Conservation (phyloP, 2,113 vertebrate genomes). For the Cephalopholis sonnerati region DNA sequence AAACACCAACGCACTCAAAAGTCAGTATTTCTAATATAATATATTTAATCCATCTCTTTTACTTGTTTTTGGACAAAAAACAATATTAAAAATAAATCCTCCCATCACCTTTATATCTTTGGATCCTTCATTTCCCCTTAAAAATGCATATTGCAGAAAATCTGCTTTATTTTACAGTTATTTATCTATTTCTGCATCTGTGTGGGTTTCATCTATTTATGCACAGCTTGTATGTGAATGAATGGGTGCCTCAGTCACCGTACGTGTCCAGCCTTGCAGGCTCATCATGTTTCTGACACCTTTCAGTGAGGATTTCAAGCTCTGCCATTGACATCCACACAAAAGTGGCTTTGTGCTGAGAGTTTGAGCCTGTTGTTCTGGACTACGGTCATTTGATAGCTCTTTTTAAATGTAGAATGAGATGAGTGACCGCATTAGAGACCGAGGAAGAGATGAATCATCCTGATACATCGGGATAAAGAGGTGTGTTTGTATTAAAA, state of each 20-base stretch:
- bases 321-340: conserved; percentile 37
- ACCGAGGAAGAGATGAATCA: conserved; percentile 3
- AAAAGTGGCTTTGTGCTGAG: conserved; percentile 36
- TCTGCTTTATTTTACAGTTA: neutral
- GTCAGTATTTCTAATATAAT: no score
- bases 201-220: neutral
- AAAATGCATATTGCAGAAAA: neutral
- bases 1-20: neutral
- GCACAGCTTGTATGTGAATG: neutral
- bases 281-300: conserved; percentile 13
- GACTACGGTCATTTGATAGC: conserved; percentile 26
- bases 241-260: neutral
- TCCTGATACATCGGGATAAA: conserved; percentile 3
- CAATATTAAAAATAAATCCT: no score
- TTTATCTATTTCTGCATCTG: neutral
- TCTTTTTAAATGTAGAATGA: conserved; percentile 7
- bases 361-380: conserved; percentile 39
- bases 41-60: no score
- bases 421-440: conserved; percentile 43
- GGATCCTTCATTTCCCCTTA: neutral
- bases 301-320: conserved; percentile 35
- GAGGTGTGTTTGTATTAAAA: conserved; percentile 35
- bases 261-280: neutral
- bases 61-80: no score
- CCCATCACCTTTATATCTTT: no score